These are phyloP conservation scores for Tetrapedia diversipes DNA, from an alignment of 2,888 invertebrate species.

Conservation along the genomic window DNA sequence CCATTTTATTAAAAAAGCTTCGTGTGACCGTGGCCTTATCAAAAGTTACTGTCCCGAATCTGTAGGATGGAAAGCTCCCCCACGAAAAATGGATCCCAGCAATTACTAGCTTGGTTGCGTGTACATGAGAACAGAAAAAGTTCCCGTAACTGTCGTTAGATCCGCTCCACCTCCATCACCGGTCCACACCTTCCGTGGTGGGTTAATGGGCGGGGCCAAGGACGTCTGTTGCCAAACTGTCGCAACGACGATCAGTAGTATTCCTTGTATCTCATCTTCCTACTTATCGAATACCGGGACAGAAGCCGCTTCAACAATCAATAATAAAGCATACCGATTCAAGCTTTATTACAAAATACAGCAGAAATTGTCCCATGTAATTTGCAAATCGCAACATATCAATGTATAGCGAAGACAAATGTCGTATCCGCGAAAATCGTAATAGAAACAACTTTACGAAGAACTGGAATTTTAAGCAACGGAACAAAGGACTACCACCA, in stretches of 20 bases:
- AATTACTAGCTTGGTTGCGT: conserved; percentile 37
- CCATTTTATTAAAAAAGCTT: too few species aligned
- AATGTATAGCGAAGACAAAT: neutral
- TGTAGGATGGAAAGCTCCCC: neutral
- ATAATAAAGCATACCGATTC: too few species aligned
- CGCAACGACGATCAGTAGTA: conserved; percentile 29
- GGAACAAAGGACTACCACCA: neutral
- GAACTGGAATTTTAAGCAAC: neutral
- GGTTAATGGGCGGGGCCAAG: conserved; percentile 64
- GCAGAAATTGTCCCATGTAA: too few species aligned
- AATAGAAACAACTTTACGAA: neutral
- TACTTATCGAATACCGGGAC: neutral
- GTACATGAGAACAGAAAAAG: conserved; percentile 46
- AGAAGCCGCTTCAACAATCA: too few species aligned
- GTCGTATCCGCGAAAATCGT: neutral
- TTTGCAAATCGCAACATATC: neutral
- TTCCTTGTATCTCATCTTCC: conserved; percentile 2
- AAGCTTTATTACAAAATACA: too few species aligned
- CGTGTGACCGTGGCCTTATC: neutral
- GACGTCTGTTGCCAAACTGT: conserved; percentile 57
- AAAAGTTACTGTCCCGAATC: neutral
- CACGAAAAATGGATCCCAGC: conserved; percentile 20
- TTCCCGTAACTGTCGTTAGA: conserved; percentile 33
- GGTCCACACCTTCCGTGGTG: conserved; percentile 60
- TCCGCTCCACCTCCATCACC: conserved; percentile 56